phyloP scores from a whole-genome alignment of 2,888 invertebrate species.

The Lepidochrysops patricia region DNA sequence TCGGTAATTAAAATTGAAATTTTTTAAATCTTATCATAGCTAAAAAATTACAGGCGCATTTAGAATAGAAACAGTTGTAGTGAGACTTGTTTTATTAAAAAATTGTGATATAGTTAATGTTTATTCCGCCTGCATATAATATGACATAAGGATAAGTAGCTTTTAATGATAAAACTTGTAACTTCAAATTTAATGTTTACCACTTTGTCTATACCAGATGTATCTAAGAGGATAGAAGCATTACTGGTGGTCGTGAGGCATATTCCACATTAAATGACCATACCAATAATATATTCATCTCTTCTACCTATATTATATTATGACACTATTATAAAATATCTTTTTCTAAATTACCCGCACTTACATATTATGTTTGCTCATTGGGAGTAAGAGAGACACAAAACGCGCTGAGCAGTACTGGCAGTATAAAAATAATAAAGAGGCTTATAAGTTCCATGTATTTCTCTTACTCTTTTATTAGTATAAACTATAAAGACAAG shows the following conservation, averaged over 20 bases:
- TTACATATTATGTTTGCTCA: background rate
- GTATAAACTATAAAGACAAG: background rate
- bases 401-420: background rate
- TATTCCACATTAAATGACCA: background rate
- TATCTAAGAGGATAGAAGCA: background rate
- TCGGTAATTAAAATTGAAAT: background rate
- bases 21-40: background rate
- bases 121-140: constrained; percentile 4
- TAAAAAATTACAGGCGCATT: background rate
- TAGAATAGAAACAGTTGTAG: background rate
- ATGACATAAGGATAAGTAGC: background rate
- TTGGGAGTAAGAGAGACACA: background rate
- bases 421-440: no score
- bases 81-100: background rate
- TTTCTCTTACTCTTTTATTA: background rate
- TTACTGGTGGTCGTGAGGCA: background rate
- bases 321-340: no score
- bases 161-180: background rate
- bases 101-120: constrained; percentile 6
- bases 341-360: background rate
- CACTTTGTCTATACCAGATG: background rate
- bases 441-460: background rate
- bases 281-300: no score
- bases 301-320: no score
- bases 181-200: background rate